phyloP scores from a whole-genome alignment of 2,797 vertebrate species.

The Poeciliopsis infans region DNA sequence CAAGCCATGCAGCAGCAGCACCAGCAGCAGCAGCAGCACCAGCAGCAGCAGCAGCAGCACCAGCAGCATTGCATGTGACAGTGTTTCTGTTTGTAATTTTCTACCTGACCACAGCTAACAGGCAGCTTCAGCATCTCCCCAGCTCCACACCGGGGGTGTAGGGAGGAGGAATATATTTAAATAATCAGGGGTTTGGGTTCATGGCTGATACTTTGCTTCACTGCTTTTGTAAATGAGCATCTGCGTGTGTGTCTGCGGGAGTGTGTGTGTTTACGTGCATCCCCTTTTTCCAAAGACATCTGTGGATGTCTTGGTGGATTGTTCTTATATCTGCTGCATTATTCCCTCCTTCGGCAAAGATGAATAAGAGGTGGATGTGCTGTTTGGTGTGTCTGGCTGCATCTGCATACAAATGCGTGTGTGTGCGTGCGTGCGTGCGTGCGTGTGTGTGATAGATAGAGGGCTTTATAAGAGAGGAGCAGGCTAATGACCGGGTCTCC shows the following conservation, averaged over 20 bases:
- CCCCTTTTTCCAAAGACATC: slow-evolving; percentile 58
- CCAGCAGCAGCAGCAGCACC: no score
- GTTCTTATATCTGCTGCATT: slow-evolving; percentile 44
- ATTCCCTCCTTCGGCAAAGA: slow-evolving; percentile 35
- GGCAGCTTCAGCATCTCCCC: slow-evolving; percentile 53
- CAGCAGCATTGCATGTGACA: slow-evolving; percentile 46
- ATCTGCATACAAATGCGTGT: slow-evolving; percentile 68
- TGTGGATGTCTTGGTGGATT: slow-evolving; percentile 71
- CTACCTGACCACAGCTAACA: slow-evolving; percentile 71
- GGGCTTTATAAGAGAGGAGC: slow-evolving; percentile 73
- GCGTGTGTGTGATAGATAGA: slow-evolving; percentile 77
- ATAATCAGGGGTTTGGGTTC: slow-evolving; percentile 76
- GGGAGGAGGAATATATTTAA: slow-evolving; percentile 80
- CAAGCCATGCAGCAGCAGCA: slow-evolving; percentile 18
- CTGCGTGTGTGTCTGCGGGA: slow-evolving; percentile 43
- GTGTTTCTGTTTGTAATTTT: slow-evolving; percentile 64
- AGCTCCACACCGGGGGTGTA: slow-evolving; percentile 38
- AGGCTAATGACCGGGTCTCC: slow-evolving; percentile 67
- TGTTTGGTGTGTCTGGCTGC: slow-evolving; percentile 43
- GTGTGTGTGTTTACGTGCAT: slow-evolving; percentile 32
- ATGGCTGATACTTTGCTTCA: slow-evolving; percentile 71
- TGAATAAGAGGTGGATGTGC: slow-evolving; percentile 38
- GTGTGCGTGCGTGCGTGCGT: slow-evolving; percentile 60
- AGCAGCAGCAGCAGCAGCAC: neutral
- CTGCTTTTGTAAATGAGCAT: slow-evolving; percentile 73